Percentiles rank a stretch among this genome's conserved stretches.
phyloP scores from a whole-genome alignment of 2,113 vertebrate genomes.

The Pteronura brasiliensis region DNA sequence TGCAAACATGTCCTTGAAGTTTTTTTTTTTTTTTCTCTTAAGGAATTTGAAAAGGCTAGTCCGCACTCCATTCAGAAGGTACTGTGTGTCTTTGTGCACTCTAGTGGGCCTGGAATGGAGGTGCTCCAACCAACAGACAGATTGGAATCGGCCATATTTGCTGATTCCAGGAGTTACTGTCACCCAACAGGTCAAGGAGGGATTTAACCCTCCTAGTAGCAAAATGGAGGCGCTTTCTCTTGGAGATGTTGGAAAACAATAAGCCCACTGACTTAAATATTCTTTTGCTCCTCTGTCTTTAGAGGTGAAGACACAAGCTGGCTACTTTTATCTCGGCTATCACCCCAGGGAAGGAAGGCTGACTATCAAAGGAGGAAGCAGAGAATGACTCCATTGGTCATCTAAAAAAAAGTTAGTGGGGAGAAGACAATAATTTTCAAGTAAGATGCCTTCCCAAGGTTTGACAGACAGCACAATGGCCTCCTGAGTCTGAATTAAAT shows the following conservation, averaged over 20 bases:
- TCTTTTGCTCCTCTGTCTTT: slow-evolving; percentile 27
- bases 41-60: slow-evolving; percentile 30
- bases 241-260: slow-evolving; percentile 20
- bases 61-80: accelerated
- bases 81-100: neutral
- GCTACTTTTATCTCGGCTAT: slow-evolving; percentile 13
- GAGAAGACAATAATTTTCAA: slow-evolving; percentile 66
- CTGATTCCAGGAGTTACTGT: neutral
- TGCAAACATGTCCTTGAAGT: neutral
- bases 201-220: neutral
- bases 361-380: slow-evolving; percentile 67
- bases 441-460: neutral
- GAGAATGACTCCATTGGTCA: slow-evolving; percentile 75
- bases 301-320: slow-evolving; percentile 59
- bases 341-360: neutral
- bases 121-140: neutral
- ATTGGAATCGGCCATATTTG: neutral
- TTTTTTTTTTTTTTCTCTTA: neutral
- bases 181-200: slow-evolving; percentile 22
- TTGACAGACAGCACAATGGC: neutral
- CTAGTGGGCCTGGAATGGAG: neutral
- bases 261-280: neutral
- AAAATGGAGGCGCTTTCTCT: slow-evolving; percentile 17
- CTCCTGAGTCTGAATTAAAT: neutral
- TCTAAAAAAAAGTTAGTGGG: slow-evolving; percentile 65